Conservation (phyloP, 1,140 invertebrate species). For the Belonocnema kinseyi region DNA sequence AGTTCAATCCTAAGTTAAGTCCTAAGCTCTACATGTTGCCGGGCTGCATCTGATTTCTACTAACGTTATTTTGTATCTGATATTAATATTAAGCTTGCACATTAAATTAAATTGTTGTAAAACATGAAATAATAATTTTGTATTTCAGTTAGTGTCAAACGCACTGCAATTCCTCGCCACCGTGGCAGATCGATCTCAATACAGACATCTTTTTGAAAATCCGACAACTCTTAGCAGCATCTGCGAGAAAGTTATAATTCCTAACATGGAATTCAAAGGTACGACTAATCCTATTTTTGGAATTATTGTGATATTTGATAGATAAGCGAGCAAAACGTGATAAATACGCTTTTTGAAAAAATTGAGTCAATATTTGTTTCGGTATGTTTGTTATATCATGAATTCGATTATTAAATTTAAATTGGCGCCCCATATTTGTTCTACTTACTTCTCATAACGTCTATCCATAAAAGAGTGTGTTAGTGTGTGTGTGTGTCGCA, state of each 20-base stretch:
- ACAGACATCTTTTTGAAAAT: slow-evolving; percentile 93
- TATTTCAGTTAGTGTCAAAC: slow-evolving; percentile 92
- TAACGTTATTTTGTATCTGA: slow-evolving; percentile 25
- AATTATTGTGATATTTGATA: neutral
- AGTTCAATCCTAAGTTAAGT: too few relatives aligned
- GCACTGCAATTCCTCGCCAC: slow-evolving; percentile 96
- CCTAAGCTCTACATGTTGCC: neutral
- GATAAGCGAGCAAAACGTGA: too few relatives aligned
- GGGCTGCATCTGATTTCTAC: too few relatives aligned
- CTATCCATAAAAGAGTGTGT: too few relatives aligned
- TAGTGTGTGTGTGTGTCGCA: too few relatives aligned
- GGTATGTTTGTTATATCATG: too few relatives aligned
- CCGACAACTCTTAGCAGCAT: slow-evolving; percentile 90
- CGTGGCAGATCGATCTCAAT: slow-evolving; percentile 92
- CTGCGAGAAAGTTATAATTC: slow-evolving; percentile 98
- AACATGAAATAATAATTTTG: slow-evolving; percentile 41
- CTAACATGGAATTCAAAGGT: slow-evolving; percentile 97
- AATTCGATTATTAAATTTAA: too few relatives aligned
- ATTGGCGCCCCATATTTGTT: too few relatives aligned
- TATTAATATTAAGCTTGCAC: slow-evolving; percentile 37
- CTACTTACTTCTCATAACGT: too few relatives aligned
- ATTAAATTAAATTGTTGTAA: slow-evolving; percentile 28
- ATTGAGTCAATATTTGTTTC: too few relatives aligned
- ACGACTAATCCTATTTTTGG: slow-evolving; percentile 45
- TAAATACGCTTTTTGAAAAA: too few relatives aligned